Conservation (phyloP, 2,888 invertebrate species). For the Drosophila seclusa region DNA sequence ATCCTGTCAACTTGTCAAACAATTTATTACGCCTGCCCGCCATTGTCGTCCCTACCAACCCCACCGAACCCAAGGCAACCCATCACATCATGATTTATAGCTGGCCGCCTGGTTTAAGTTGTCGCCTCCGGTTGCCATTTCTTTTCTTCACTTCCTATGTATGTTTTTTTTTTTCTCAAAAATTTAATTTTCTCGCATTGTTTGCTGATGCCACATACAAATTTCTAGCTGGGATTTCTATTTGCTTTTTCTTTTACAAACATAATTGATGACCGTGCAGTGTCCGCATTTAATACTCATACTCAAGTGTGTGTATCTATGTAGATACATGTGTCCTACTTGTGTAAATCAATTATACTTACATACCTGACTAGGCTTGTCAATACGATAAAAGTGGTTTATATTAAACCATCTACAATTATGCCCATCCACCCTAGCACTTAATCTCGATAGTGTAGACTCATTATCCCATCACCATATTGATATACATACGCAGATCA, state of each 20-base stretch:
- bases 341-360: neutral
- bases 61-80: conserved; percentile 8
- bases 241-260: conserved; percentile 12
- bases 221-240: conserved; percentile 28
- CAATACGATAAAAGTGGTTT: neutral
- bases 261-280: conserved; percentile 49
- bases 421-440: neutral
- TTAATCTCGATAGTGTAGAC: neutral
- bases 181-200: conserved; percentile 59
- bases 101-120: conserved; percentile 63
- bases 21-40: conserved; percentile 67
- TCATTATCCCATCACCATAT: neutral
- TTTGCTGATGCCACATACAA: conserved; percentile 36
- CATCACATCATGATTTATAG: conserved; percentile 70
- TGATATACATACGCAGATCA: neutral
- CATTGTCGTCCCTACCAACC: neutral
- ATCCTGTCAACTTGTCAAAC: conserved; percentile 77
- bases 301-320: conserved; percentile 5
- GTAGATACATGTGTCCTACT: neutral
- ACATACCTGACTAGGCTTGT: neutral
- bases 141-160: conserved; percentile 9
- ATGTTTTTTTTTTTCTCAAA: conserved; percentile 22
- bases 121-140: conserved; percentile 46
- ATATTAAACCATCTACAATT: neutral
- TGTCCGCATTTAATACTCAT: conserved; percentile 23